phyloP scores from a whole-genome alignment of 2,113 vertebrate genomes.

The Oryctolagus cuniculus region mOryCun1.1 NC_091438.1:151960501-151961000 shows the following conservation, averaged over 20 bases:
- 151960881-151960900: not conserved
- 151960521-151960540: too few species aligned
- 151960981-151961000: fast-evolving
- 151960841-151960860: fast-evolving
- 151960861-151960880: fast-evolving
- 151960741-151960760: fast-evolving
- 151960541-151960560: not conserved
- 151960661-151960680: not conserved
- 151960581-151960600: not conserved
- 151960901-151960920: slow-evolving; percentile 2
- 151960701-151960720: not conserved
- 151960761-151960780: not conserved
- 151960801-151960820: not conserved
- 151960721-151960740: not conserved
- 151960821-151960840: not conserved
- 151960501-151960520: too few species aligned
- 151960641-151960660: not conserved
- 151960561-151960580: not conserved
- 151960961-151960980: not conserved
- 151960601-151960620: not conserved
- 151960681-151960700: not conserved
- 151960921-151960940: slow-evolving; percentile 64
- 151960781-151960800: fast-evolving
- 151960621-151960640: not conserved
- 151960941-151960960: slow-evolving; percentile 7